Conservation (phyloP, 2,797 vertebrate genomes). For the Scarus forsteni region DNA sequence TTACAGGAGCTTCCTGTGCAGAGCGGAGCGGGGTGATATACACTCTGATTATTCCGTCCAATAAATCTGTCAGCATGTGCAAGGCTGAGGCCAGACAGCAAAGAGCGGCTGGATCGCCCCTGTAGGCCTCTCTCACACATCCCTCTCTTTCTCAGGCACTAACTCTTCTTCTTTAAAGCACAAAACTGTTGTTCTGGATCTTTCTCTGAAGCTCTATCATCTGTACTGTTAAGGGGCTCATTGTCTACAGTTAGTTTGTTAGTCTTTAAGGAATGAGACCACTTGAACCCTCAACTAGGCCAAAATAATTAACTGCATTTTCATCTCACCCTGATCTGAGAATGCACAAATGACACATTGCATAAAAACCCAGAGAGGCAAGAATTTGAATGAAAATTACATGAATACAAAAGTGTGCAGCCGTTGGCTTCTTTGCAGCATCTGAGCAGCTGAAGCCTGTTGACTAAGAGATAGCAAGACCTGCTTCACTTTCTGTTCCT, state of each 20-base stretch:
- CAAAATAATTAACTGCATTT: no score
- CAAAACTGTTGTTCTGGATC: conserved; percentile 24
- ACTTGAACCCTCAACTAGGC: no score
- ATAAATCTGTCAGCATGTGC: conserved; percentile 76
- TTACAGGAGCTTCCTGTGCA: conserved; percentile 63
- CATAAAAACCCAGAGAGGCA: no score
- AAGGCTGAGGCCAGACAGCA: conserved; percentile 43
- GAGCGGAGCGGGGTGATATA: conserved; percentile 62
- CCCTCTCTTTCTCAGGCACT: conserved; percentile 20
- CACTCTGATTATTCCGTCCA: conserved; percentile 70
- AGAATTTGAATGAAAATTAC: no score
- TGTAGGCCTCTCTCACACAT: conserved; percentile 25
- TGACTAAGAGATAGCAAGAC: no score
- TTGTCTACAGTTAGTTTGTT: conserved; percentile 12
- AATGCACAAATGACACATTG: no score
- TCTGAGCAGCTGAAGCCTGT: no score
- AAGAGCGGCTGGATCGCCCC: conserved; percentile 37
- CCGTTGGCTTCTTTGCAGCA: no score
- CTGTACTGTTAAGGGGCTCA: conserved; percentile 6
- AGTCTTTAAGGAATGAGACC: background rate
- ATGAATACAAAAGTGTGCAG: no score
- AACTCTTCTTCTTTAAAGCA: conserved; percentile 28
- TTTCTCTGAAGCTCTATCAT: conserved; percentile 18
- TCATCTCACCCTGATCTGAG: no score
- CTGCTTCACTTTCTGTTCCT: no score